Evolutionary conservation across 2,113 vertebrate species (phyloP).

Genomic region (Rhabdomys dilectus): DNA sequence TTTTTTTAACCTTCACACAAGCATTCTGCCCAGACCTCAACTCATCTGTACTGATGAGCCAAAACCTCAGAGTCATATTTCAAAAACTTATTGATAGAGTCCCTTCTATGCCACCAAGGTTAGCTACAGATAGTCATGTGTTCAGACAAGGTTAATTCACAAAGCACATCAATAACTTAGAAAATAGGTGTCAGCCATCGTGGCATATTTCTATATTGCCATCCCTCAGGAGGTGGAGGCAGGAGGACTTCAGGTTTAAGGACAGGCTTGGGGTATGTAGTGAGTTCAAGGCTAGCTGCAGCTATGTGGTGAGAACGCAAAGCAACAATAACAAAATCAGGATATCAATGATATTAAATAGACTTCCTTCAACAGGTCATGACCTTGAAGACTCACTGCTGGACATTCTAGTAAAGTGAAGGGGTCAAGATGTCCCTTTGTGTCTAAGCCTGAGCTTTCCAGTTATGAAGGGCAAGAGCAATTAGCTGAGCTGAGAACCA

Average conservation of each 20-base stretch:
- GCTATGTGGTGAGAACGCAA: background rate
- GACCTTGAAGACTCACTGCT: background rate
- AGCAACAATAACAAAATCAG: background rate
- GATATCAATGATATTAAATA: background rate
- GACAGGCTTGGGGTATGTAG: no score
- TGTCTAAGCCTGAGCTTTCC: conserved; percentile 15
- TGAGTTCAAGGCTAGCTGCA: background rate
- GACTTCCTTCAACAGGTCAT: background rate
- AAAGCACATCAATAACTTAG: background rate
- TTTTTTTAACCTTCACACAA: background rate
- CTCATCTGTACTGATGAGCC: background rate
- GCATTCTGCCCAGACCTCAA: conserved; percentile 17
- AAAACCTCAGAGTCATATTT: background rate
- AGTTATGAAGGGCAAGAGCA: background rate
- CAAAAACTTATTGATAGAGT: background rate
- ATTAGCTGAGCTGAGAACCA: conserved; percentile 57
- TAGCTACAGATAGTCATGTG: background rate
- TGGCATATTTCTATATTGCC: background rate
- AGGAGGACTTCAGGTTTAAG: background rate
- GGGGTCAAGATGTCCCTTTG: background rate
- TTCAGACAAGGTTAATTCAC: background rate
- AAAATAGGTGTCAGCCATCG: background rate
- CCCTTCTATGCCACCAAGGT: background rate
- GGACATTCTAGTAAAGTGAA: background rate
- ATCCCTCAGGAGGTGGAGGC: background rate